phyloP scores from a whole-genome alignment of 2,888 invertebrate species.

The Branchipolynoe longqiensis region DNA sequence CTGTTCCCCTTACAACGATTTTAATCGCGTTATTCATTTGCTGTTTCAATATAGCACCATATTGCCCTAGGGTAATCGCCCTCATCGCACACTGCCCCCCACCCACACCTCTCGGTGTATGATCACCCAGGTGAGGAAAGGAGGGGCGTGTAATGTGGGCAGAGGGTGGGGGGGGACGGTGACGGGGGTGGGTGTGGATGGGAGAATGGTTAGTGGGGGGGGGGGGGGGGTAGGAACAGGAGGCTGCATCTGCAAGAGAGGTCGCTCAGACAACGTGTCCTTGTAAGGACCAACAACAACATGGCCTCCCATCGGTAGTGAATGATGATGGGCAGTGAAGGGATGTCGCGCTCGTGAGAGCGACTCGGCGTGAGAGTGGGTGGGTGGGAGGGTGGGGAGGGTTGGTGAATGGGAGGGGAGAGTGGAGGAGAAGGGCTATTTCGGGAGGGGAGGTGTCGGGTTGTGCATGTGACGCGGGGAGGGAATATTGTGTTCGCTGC shows the following conservation, averaged over 20 bases:
- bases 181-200: background rate
- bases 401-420: no score
- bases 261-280: background rate
- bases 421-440: no score
- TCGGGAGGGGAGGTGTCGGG: no score
- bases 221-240: background rate
- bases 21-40: no score
- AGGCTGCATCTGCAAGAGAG: background rate
- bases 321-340: background rate
- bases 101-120: no score
- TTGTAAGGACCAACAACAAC: background rate
- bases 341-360: no score
- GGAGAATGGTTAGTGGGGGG: background rate
- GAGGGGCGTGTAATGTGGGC: background rate
- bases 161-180: background rate
- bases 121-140: background rate
- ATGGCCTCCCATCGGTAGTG: background rate
- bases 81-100: no score
- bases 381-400: background rate
- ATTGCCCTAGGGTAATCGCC: no score
- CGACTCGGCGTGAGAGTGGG: background rate
- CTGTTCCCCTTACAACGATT: no score
- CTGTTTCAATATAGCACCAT: no score
- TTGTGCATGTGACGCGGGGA: no score
- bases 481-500: no score